These are phyloP conservation scores for Laticauda colubrina DNA, from an alignment of 2,113 vertebrate species.

Conservation along the genomic window DNA sequence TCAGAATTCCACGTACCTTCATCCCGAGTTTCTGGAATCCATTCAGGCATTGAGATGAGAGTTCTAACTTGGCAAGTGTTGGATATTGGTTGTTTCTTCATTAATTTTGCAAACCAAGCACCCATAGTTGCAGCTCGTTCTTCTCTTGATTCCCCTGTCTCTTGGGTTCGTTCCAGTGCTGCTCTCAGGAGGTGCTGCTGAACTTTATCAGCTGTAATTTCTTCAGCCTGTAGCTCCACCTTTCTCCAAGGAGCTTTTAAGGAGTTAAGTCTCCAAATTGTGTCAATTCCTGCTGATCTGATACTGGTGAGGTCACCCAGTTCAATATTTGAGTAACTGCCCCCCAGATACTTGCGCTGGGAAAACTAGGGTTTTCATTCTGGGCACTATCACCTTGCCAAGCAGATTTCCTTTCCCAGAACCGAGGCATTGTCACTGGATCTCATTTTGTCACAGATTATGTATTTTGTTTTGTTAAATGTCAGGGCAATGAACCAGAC, in stretches of 20 bases:
- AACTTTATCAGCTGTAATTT: neutral
- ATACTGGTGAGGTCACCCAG: neutral
- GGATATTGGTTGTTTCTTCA: neutral
- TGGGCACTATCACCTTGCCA: neutral
- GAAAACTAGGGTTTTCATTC: neutral
- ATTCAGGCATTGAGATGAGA: neutral
- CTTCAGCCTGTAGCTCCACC: neutral
- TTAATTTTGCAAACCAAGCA: neutral
- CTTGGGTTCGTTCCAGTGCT: neutral
- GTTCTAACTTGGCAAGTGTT: neutral
- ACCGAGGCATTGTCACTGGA: neutral
- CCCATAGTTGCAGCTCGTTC: neutral
- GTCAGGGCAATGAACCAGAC: neutral
- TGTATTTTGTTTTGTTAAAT: too few species aligned
- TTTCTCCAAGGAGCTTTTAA: neutral
- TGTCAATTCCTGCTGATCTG: neutral
- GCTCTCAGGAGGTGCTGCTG: neutral
- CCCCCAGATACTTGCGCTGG: neutral
- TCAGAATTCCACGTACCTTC: neutral
- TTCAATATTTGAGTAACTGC: neutral
- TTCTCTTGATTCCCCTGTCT: neutral
- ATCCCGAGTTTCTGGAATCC: neutral
- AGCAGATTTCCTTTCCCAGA: neutral
- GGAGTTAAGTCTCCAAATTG: neutral
- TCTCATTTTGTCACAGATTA: neutral